Conservation (phyloP, 2,113 vertebrate species). For the Ornithorhynchus anatinus region DNA sequence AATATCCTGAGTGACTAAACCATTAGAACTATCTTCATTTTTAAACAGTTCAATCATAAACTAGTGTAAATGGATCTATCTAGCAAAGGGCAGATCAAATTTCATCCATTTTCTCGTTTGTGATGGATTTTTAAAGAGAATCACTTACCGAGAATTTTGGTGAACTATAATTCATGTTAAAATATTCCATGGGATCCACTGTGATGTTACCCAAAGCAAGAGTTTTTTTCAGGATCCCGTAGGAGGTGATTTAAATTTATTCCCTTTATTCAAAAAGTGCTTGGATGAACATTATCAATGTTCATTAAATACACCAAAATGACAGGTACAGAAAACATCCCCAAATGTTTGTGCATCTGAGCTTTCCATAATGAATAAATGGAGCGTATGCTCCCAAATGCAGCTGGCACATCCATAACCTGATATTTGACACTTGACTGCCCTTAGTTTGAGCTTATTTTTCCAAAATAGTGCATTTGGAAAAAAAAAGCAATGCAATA, state of each 20-base stretch:
- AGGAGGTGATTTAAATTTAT: conserved; percentile 17
- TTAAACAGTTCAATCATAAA: background rate
- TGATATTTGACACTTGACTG: conserved; percentile 59
- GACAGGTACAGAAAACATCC: conserved; percentile 24
- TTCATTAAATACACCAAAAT: conserved; percentile 49
- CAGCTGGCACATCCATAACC: conserved; percentile 54
- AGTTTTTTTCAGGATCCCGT: background rate
- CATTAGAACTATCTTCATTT: background rate
- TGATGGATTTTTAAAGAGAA: background rate
- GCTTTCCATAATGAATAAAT: conserved; percentile 60
- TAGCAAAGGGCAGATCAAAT: background rate
- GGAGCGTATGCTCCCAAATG: conserved; percentile 50
- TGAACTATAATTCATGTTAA: background rate
- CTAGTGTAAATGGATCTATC: background rate
- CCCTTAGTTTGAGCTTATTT: conserved; percentile 46
- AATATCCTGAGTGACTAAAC: background rate
- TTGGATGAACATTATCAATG: conserved; percentile 52
- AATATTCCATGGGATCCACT: background rate
- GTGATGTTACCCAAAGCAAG: background rate
- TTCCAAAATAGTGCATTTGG: conserved; percentile 44
- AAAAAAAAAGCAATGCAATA: background rate
- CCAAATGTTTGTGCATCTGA: conserved; percentile 7
- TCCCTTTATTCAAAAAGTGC: conserved; percentile 3
- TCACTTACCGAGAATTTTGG: background rate
- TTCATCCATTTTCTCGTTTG: background rate